Conservation (phyloP, 2,888 invertebrate genomes). For the Labia minor region DNA sequence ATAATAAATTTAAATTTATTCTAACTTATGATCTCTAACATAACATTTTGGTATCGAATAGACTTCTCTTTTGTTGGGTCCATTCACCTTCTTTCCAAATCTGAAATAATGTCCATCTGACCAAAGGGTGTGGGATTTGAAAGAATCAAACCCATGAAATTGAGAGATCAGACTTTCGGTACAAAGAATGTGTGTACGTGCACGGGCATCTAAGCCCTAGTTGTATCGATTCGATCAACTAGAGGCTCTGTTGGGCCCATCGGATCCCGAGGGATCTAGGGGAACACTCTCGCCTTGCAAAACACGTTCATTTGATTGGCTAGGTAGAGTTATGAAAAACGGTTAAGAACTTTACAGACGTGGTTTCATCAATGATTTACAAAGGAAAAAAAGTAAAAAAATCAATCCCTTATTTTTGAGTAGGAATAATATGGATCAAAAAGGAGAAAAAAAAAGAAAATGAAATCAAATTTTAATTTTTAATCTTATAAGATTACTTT, state of each 20-base stretch:
- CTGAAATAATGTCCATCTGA: background rate
- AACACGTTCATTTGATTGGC: conserved; percentile 13
- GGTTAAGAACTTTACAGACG: background rate
- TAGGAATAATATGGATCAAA: too few species aligned
- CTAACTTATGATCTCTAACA: too few species aligned
- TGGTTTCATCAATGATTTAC: background rate
- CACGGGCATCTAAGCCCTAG: background rate
- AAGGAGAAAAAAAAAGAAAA: too few species aligned
- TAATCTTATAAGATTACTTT: too few species aligned
- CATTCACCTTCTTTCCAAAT: background rate
- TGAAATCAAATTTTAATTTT: too few species aligned
- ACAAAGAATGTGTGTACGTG: conserved; percentile 7
- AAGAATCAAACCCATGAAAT: conserved; percentile 1
- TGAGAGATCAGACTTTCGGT: background rate
- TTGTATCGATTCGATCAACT: conserved; percentile 4
- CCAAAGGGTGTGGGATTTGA: background rate
- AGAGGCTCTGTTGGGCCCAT: background rate
- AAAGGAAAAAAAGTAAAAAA: too few species aligned
- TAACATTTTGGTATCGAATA: too few species aligned
- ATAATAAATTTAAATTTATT: too few species aligned
- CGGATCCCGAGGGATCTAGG: background rate
- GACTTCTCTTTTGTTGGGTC: too few species aligned
- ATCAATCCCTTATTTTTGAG: too few species aligned
- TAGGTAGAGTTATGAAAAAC: background rate
- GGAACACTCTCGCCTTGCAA: conserved; percentile 5